A percentile compares a stretch with the other conserved stretches of the same genome.
These are phyloP conservation scores for Hydrotaea cyrtoneurina DNA, from an alignment of 2,888 invertebrate species.

Conservation along the genomic window DNA sequence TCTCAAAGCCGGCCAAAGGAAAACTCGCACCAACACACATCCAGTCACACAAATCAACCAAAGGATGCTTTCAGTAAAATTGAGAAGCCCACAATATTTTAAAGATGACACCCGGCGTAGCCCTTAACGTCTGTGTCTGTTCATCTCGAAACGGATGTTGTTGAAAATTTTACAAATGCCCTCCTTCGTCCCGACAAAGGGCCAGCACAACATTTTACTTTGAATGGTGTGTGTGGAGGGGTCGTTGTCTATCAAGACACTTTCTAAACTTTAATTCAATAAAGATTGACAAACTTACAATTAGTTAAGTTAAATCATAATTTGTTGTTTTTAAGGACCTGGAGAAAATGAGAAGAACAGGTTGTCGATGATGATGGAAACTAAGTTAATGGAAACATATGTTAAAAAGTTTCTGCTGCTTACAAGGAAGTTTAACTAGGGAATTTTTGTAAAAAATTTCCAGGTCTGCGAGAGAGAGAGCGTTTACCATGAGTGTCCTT, in stretches of 20 bases:
- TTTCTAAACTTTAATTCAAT: conserved; percentile 22
- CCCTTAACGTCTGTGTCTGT: neutral
- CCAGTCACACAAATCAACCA: neutral
- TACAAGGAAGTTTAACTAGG: too few relatives aligned
- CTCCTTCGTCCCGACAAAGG: neutral
- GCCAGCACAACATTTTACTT: neutral
- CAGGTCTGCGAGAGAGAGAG: too few relatives aligned
- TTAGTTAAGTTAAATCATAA: conserved; percentile 26
- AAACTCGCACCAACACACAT: neutral
- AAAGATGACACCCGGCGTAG: neutral
- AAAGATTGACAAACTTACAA: conserved; percentile 35
- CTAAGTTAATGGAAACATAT: neutral
- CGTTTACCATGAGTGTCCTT: too few relatives aligned
- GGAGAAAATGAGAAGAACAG: neutral
- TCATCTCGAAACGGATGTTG: conserved; percentile 23
- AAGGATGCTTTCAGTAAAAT: conserved; percentile 3
- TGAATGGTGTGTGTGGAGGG: neutral
- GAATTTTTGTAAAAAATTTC: too few relatives aligned
- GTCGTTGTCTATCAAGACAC: neutral
- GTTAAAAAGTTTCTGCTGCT: neutral
- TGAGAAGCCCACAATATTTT: neutral
- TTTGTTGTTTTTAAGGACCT: neutral
- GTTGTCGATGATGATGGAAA: neutral
- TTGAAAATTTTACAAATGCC: conserved; percentile 18
- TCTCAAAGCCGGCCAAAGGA: neutral